Conservation (phyloP, 2,113 vertebrate species). For the Cynoglossus semilaevis region DNA sequence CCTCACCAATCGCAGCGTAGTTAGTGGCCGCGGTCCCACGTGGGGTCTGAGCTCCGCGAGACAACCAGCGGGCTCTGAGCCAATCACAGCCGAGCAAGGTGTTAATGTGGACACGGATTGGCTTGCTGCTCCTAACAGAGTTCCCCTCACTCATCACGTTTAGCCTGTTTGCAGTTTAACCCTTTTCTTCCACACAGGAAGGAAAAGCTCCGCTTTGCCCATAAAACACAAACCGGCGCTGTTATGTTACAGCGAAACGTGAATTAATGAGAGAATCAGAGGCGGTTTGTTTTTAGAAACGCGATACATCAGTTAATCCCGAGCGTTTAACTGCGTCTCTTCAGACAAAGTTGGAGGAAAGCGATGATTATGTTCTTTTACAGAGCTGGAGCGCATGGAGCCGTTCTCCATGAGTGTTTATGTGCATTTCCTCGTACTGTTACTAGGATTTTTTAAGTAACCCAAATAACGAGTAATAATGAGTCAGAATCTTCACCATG, state of each 20-base stretch:
- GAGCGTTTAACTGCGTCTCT: constrained; percentile 58
- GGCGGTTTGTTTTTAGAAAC: constrained; percentile 69
- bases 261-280: constrained; percentile 73
- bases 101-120: constrained; percentile 77
- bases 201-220: constrained; percentile 33
- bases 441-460: no score
- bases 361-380: constrained; percentile 25
- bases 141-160: constrained; percentile 73
- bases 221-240: constrained; percentile 62
- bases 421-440: not conserved
- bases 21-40: constrained; percentile 66
- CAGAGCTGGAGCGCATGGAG: constrained; percentile 20
- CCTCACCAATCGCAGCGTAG: constrained; percentile 50
- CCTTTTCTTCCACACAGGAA: constrained; percentile 67
- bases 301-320: constrained; percentile 64
- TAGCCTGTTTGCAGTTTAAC: constrained; percentile 69
- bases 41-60: constrained; percentile 63
- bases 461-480: no score
- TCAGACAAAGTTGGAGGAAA: constrained; percentile 56
- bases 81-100: constrained; percentile 69
- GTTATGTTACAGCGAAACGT: constrained; percentile 69
- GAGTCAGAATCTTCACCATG: no score
- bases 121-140: constrained; percentile 62
- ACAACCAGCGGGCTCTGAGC: constrained; percentile 43
- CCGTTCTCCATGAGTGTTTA: constrained; percentile 30